These are phyloP conservation scores for Cyclargus thomasi DNA, from an alignment of 1,140 invertebrate species.

Conservation along the genomic window DNA sequence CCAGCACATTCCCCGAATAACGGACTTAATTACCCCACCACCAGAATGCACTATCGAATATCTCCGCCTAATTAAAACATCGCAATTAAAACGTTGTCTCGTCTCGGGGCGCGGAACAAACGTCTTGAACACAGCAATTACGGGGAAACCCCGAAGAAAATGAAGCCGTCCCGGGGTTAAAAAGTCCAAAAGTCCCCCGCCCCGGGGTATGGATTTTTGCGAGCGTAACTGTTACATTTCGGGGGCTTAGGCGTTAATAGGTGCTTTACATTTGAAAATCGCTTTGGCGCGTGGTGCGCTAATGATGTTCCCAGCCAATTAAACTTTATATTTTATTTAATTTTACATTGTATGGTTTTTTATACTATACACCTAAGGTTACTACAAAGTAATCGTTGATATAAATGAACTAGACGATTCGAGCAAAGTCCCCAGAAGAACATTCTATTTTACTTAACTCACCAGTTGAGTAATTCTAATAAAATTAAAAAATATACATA, in stretches of 20 bases:
- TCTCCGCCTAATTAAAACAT: slow-evolving; percentile 23
- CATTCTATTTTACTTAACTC: no score
- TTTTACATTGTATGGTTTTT: no score
- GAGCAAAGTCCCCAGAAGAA: no score
- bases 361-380: no score
- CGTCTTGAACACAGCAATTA: background rate
- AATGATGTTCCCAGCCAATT: background rate
- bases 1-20: slow-evolving; percentile 7
- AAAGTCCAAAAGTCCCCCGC: slow-evolving; percentile 52
- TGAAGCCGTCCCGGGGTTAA: slow-evolving; percentile 61
- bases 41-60: slow-evolving; percentile 5
- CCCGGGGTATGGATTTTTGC: slow-evolving; percentile 42
- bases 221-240: slow-evolving; percentile 13
- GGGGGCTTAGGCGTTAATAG: slow-evolving; percentile 16
- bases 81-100: background rate
- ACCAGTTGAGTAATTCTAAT: no score
- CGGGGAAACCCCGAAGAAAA: slow-evolving; percentile 31
- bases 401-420: no score
- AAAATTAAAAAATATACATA: no score
- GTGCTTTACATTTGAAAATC: background rate
- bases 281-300: background rate
- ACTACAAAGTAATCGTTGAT: no score
- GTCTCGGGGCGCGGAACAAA: background rate
- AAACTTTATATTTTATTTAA: background rate
- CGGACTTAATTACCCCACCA: background rate